phyloP scores from a whole-genome alignment of 2,888 invertebrate genomes.

The Sminthurides aquaticus region DNA sequence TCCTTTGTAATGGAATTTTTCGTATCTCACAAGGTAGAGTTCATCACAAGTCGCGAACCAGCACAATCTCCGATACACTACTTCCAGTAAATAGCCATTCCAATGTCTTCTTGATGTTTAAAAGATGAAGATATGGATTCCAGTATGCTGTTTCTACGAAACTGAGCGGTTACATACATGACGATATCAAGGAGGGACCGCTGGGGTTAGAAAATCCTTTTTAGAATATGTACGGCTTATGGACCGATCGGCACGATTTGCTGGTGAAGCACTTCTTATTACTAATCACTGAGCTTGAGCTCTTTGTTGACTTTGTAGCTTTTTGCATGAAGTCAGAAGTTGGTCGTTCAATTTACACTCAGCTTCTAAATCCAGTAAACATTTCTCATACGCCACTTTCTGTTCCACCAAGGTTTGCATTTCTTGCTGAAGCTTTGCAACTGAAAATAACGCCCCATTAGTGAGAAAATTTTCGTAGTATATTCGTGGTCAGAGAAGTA shows the following conservation, averaged over 20 bases:
- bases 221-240: background rate
- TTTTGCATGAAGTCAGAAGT: constrained; percentile 33
- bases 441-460: constrained; percentile 18
- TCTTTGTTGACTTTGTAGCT: constrained; percentile 19
- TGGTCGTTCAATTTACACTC: constrained; percentile 37
- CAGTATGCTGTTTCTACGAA: no score
- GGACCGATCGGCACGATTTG: no score
- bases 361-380: constrained; percentile 34
- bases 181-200: no score
- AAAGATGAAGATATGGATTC: no score
- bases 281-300: no score
- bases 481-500: background rate
- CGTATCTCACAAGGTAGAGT: no score
- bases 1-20: no score
- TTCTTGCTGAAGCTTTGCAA: constrained; percentile 36
- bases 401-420: constrained; percentile 35
- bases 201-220: background rate
- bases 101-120: no score
- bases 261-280: no score
- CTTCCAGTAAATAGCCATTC: no score
- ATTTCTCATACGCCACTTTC: constrained; percentile 40
- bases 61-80: no score
- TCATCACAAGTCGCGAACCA: no score
- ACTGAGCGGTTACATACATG: background rate
- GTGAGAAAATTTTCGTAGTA: background rate